Evolutionary conservation across 2,113 vertebrate genomes (phyloP).

Genomic region (Laterallus jamaicensis): DNA sequence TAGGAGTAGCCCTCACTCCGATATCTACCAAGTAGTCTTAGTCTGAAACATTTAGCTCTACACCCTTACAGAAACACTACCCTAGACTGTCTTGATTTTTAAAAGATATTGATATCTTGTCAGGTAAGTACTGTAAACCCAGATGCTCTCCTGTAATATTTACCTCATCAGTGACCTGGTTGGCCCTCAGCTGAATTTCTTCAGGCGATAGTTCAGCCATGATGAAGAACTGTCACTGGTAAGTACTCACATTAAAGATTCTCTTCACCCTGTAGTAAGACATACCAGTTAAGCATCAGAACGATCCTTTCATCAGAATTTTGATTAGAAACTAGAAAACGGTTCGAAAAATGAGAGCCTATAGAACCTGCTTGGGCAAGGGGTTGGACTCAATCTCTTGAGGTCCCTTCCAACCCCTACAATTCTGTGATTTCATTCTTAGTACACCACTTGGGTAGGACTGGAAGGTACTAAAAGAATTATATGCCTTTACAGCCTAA

Average conservation of each 20-base stretch:
- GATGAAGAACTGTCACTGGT: constrained; percentile 62
- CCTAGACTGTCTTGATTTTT: neutral
- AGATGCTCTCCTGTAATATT: neutral
- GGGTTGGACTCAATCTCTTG: no score
- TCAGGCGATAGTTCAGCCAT: constrained; percentile 90
- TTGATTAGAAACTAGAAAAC: neutral
- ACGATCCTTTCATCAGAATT: neutral
- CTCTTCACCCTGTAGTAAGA: constrained; percentile 8
- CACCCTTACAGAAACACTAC: neutral
- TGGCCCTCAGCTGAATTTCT: constrained; percentile 85
- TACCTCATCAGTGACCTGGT: constrained; percentile 98
- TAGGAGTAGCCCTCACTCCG: neutral
- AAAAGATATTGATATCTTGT: neutral
- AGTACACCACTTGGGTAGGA: neutral
- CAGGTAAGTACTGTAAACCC: neutral
- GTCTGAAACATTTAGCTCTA: neutral
- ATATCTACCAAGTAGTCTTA: neutral
- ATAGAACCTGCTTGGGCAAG: no score
- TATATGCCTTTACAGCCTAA: neutral
- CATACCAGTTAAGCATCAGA: neutral
- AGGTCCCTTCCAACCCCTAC: no score
- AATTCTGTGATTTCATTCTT: neutral
- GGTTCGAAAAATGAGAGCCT: neutral
- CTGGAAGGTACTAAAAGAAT: neutral
- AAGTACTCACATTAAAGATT: neutral